Evolutionary conservation across 2,797 vertebrate species (phyloP), one percentile per base, ranked within the genome.

Genomic region (Silurus aristotelis): DNA sequence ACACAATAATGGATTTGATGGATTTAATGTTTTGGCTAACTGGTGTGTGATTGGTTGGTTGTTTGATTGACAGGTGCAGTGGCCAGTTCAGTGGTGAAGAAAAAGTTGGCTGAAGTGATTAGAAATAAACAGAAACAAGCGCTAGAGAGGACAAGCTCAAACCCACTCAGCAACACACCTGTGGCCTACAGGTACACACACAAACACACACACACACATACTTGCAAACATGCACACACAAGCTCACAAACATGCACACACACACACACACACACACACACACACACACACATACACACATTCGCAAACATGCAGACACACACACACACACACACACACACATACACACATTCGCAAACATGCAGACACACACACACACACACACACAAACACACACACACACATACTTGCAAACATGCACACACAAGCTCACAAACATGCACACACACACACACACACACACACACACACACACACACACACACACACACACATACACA

Each of bases 31-130:
- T 9, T 19, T 73, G 20, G 6, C 6, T 52, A 52, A 52, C 48
- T 52, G 48, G 6, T 52, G 48, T 55, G 13, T 73, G 22, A 58
- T 77, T 58, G 27, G 56, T 5, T 38, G 58, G 6, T 7, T 63
- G 60, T 63, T 87, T 90, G 89, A 88, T 89, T 90, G 84, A 86
- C 92, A 99, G 98, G 97, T 91, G 97, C 97, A 0, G 97, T 98
- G 77, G 98, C 98, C 88, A 99, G 98, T 93, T 96, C 96, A 0
- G 94, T 95, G 85, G 98, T 99, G 67, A 99, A 98, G 90, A 96
- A 98, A 93, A 99, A 98, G 88, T 92, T 99, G 85, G 96, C 97
- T 0, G 96, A 98, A 90, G 97, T 99, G 89, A 98, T 99, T 88
- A 95, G 97, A 83, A 99, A 98, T 91, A 99, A 99, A 87, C 97